These are phyloP conservation scores for Xestoiulus laeticollis DNA, from an alignment of 2,888 invertebrate genomes.

Conservation along the genomic window DNA sequence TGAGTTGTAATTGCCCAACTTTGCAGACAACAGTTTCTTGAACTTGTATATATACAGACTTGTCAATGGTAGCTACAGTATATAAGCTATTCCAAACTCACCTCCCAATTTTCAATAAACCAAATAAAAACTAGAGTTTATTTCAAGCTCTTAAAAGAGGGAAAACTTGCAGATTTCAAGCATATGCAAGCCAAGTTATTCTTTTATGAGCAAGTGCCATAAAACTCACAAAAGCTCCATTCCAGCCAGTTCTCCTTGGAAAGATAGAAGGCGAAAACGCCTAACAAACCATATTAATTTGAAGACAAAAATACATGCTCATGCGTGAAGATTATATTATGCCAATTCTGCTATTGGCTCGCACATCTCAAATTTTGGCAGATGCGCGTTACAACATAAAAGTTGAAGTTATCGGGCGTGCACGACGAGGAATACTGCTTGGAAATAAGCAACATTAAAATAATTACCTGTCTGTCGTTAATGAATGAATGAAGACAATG, in stretches of 20 bases:
- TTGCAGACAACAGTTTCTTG: not conserved
- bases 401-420: conserved; percentile 27
- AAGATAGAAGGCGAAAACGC: not conserved
- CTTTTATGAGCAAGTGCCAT: conserved; percentile 12
- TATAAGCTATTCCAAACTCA: too few relatives aligned
- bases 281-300: not conserved
- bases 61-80: too few relatives aligned
- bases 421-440: not conserved
- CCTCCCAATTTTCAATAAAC: too few relatives aligned
- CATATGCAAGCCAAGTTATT: not conserved
- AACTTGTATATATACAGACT: too few relatives aligned
- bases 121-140: too few relatives aligned
- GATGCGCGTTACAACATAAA: not conserved
- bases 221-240: not conserved
- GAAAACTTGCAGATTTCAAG: not conserved
- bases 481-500: conserved; percentile 30
- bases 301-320: not conserved
- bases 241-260: not conserved
- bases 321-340: conserved; percentile 35
- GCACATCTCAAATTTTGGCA: not conserved
- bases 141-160: not conserved
- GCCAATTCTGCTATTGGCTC: conserved; percentile 11
- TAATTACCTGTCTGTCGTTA: conserved; percentile 17
- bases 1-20: not conserved
- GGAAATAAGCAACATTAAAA: conserved; percentile 24